A percentile compares a stretch with the other conserved stretches of the same genome.
Conservation (phyloP, 2,888 invertebrate species). For the Nineta flava region DNA sequence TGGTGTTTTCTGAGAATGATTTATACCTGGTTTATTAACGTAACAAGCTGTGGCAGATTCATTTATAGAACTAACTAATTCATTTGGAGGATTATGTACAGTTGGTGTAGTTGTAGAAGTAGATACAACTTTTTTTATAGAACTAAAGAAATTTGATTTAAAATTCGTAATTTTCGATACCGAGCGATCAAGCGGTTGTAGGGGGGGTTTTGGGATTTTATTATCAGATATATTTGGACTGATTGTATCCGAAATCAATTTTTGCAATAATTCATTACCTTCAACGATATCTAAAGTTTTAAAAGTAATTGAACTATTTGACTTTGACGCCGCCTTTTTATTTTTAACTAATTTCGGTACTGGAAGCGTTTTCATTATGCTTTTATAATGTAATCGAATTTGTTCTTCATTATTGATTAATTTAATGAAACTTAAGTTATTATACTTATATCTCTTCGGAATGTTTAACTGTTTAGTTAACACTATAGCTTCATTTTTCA, state of each 20-base stretch:
- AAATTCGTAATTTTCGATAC: no score
- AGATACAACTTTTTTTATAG: no score
- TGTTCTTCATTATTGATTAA: not conserved
- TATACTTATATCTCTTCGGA: not conserved
- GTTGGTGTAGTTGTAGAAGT: no score
- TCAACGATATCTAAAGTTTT: not conserved
- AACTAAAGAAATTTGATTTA: no score
- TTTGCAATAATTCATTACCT: not conserved
- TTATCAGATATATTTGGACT: no score
- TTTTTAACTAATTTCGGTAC: not conserved
- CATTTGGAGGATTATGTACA: no score
- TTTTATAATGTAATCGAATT: not conserved
- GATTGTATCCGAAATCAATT: not conserved
- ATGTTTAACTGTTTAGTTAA: not conserved
- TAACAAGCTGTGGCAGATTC: no score
- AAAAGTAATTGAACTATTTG: not conserved
- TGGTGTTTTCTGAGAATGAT: no score
- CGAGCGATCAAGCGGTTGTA: no score
- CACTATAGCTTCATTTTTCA: not conserved
- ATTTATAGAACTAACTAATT: no score
- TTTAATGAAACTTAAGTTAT: not conserved
- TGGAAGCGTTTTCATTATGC: not conserved
- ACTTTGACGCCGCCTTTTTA: not conserved
- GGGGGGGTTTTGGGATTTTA: no score
- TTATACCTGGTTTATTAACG: no score